These are phyloP conservation scores for Augiades crinisus DNA, from an alignment of 2,888 invertebrate species.

Conservation along the genomic window DNA sequence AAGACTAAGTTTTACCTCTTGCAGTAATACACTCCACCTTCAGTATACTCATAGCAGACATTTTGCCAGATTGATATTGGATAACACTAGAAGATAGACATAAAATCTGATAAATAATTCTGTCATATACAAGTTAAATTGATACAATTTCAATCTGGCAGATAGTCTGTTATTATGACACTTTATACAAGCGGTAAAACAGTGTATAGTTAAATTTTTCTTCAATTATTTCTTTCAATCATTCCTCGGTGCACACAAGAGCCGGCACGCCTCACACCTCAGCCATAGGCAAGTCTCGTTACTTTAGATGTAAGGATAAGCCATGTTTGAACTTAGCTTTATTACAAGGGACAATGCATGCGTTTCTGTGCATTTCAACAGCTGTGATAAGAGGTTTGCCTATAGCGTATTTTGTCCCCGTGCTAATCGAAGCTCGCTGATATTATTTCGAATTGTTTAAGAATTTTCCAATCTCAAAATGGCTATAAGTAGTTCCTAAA, in stretches of 20 bases:
- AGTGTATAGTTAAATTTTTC: too few relatives aligned
- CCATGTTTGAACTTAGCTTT: constrained; percentile 73
- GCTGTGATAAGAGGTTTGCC: constrained; percentile 79
- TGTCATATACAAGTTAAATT: too few relatives aligned
- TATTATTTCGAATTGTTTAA: constrained; percentile 28
- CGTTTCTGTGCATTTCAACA: constrained; percentile 71
- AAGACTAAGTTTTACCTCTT: too few relatives aligned
- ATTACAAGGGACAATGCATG: constrained; percentile 69
- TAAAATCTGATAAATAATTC: too few relatives aligned
- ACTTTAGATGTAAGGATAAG: constrained; percentile 71
- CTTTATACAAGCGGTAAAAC: not conserved
- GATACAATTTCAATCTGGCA: too few relatives aligned
- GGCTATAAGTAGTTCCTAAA: constrained; percentile 76
- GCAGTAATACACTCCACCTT: too few relatives aligned
- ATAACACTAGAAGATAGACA: too few relatives aligned
- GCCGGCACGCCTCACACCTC: constrained; percentile 1
- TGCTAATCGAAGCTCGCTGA: too few relatives aligned
- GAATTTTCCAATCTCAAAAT: constrained; percentile 42
- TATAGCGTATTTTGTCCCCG: constrained; percentile 56
- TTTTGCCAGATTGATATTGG: too few relatives aligned
- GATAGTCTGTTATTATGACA: too few relatives aligned
- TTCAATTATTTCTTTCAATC: too few relatives aligned
- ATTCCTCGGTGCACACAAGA: not conserved
- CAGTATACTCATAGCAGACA: too few relatives aligned
- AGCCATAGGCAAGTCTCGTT: constrained; percentile 73